Evolutionary conservation across 92 coral and sea anemone species (phyloP), one percentile per base, ranked within the genome.

Genomic region (Nematostella vectensis): DNA sequence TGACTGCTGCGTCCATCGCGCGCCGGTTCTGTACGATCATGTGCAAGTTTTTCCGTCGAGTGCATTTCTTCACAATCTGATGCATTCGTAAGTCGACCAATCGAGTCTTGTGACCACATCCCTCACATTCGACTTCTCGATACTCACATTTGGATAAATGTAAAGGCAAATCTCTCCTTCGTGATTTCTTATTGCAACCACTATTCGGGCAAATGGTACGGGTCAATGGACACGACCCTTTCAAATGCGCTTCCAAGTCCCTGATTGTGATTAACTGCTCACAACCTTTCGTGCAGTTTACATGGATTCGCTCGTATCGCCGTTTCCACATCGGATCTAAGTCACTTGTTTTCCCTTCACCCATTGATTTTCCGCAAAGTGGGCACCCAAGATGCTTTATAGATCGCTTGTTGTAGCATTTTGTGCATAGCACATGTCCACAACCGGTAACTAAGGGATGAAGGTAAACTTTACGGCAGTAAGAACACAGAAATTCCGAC

Each of bases 251-350:
- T 15, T 69, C 55, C 45, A 89, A 56, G 33, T 53, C 55, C 2
- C 86, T 88, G 8, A 89, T 66, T 0, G 54, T 19, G 24, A 78
- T 27, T 15, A 57, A 63, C 50, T 68, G 63, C 18, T 63, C 80
- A 59, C 97, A 89, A 10, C 97, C 97, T 62, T 87, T 89, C 0
- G 89, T 72, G 62, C 97, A 89, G 57, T 72, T 87, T 22, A 86
- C 72, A 47, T 63, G 26, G 37, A 89, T 56, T 37, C 57, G 50
- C 29, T 76, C 88, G 61, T 87, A 78, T 10, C 62, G 61, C 17
- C 63, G 48, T 53, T 48, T 69, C 97, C 97, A 89, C 27, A 70
- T 67, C 11, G 27, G 18, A 47, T 67, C 77, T 10, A 86, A 25
- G 8, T 40, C 58, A 1, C 64, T 25, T n/a, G n/a, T n/a, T n/a